These are phyloP conservation scores for Eulemur rubriventer DNA, from an alignment of 2,797 vertebrate genomes.

Conservation along the genomic window DNA sequence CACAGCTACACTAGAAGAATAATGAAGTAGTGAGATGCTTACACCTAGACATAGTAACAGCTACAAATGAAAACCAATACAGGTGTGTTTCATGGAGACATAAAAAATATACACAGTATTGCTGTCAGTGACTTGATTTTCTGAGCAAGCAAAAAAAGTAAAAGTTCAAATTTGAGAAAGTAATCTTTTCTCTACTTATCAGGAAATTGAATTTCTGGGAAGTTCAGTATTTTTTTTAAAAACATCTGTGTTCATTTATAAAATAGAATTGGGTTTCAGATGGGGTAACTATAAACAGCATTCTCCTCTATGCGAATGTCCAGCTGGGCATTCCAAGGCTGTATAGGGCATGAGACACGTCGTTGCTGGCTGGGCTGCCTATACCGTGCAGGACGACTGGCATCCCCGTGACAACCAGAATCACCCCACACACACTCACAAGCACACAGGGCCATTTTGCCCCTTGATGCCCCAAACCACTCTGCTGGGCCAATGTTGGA, in stretches of 20 bases:
- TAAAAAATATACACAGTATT: neutral
- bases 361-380: neutral
- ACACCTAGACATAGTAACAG: neutral
- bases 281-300: neutral
- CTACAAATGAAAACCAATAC: neutral
- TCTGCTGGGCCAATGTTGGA: neutral
- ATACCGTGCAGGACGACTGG: neutral
- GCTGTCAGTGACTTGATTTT: constrained; percentile 26
- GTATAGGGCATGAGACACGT: neutral
- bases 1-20: neutral
- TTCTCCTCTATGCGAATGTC: neutral
- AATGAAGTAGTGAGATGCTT: neutral
- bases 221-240: constrained; percentile 1
- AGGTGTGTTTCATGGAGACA: neutral
- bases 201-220: neutral
- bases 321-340: neutral
- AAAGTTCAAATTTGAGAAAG: constrained; percentile 31
- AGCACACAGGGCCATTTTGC: neutral
- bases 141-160: neutral
- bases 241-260: neutral
- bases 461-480: neutral
- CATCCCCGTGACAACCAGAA: neutral
- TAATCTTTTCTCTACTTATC: neutral
- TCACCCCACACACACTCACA: too few relatives aligned
- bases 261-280: neutral